Conservation (phyloP, 2,888 invertebrate species). For the Anodontia alba region DNA sequence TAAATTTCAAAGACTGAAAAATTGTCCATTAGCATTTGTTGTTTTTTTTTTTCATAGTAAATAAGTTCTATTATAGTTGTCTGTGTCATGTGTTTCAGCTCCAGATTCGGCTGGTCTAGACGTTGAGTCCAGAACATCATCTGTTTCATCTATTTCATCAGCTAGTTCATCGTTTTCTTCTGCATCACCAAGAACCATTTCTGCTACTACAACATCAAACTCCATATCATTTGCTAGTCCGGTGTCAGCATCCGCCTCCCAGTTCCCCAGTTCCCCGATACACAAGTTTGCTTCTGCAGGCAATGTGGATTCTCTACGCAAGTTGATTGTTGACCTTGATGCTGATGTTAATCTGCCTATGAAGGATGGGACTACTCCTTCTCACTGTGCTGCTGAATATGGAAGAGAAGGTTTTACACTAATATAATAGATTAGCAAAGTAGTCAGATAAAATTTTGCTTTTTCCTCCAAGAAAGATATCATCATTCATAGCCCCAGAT, state of each 20-base stretch:
- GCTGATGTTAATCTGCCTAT: slow-evolving; percentile 77
- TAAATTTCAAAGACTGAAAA: too few relatives aligned
- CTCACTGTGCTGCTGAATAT: slow-evolving; percentile 78
- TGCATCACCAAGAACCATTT: slow-evolving; percentile 12
- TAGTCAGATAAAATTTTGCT: too few relatives aligned
- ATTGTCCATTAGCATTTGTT: too few relatives aligned
- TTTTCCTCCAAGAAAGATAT: too few relatives aligned
- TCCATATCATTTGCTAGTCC: not conserved
- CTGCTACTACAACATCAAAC: slow-evolving; percentile 12
- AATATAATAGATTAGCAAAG: too few relatives aligned
- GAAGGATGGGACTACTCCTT: slow-evolving; percentile 77
- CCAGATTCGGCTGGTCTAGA: slow-evolving; percentile 42
- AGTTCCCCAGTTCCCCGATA: slow-evolving; percentile 68
- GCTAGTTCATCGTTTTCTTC: slow-evolving; percentile 35
- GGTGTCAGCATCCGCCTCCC: not conserved
- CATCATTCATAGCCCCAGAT: too few relatives aligned
- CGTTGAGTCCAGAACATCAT: slow-evolving; percentile 21
- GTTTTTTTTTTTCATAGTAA: too few relatives aligned
- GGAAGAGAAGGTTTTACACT: slow-evolving; percentile 79
- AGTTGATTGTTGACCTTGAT: slow-evolving; percentile 68
- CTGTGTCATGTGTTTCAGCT: slow-evolving; percentile 41
- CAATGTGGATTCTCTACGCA: slow-evolving; percentile 67
- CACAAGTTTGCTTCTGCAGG: slow-evolving; percentile 75
- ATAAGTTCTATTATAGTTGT: too few relatives aligned
- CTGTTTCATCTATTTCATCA: slow-evolving; percentile 31